phyloP scores from a whole-genome alignment of 2,888 invertebrate genomes.

The Callyntrura sp. region DNA sequence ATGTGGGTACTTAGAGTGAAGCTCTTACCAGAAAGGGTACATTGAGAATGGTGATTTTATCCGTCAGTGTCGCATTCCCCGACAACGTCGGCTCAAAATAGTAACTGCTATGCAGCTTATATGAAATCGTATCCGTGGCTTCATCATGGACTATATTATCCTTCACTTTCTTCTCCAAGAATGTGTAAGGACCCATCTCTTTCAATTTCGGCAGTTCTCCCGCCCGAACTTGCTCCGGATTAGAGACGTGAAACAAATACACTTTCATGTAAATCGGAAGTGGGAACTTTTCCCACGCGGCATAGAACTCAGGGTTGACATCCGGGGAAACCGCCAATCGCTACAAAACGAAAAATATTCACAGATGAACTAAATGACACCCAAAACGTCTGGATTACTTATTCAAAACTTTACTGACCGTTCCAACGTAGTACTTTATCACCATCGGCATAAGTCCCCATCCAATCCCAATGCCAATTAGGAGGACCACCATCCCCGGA shows the following conservation, averaged over 20 bases:
- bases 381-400: no score
- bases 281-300: constrained; percentile 60
- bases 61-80: constrained; percentile 20
- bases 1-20: no score
- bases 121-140: constrained; percentile 40
- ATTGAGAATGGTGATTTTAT: constrained; percentile 72
- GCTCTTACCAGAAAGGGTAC: constrained; percentile 77
- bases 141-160: constrained; percentile 39
- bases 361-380: no score
- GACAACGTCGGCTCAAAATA: constrained; percentile 66
- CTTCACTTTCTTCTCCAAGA: constrained; percentile 63
- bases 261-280: constrained; percentile 73
- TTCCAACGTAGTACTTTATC: no score
- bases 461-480: no score
- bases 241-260: constrained; percentile 78
- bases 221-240: constrained; percentile 68
- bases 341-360: constrained; percentile 24
- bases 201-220: constrained; percentile 71
- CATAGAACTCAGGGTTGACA: constrained; percentile 56
- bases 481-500: no score
- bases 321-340: constrained; percentile 60
- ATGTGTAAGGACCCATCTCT: constrained; percentile 78
- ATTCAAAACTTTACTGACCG: no score
- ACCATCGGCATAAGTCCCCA: no score
- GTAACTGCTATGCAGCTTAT: constrained; percentile 65